Percentiles rank a stretch among this genome's conserved stretches.
These are phyloP conservation scores for Nasonia vitripennis DNA, from an alignment of 1,140 invertebrate genomes.

Conservation along the genomic window DNA sequence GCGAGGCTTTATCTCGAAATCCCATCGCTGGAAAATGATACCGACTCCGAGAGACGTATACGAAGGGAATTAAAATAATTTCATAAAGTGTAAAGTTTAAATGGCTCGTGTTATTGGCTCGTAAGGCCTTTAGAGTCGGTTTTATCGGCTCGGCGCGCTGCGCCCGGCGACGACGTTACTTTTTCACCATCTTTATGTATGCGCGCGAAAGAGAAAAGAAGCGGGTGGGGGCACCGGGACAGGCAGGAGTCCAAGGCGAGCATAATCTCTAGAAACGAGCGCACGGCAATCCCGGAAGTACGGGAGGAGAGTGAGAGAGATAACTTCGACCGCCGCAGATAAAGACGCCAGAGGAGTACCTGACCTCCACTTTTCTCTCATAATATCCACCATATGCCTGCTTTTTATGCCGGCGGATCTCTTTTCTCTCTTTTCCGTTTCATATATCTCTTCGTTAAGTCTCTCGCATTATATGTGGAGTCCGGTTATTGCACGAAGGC, in stretches of 20 bases:
- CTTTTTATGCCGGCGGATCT: neutral
- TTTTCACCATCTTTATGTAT: constrained; percentile 45
- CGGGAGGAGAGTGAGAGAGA: constrained; percentile 41
- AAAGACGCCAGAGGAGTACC: constrained; percentile 55
- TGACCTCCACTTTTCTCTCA: constrained; percentile 44
- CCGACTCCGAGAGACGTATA: constrained; percentile 33
- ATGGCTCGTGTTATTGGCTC: constrained; percentile 51
- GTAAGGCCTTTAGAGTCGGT: constrained; percentile 27
- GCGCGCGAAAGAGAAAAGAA: constrained; percentile 19
- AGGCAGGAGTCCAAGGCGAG: constrained; percentile 45
- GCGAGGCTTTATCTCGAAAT: constrained; percentile 29
- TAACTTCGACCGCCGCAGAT: constrained; percentile 54
- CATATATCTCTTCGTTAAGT: neutral
- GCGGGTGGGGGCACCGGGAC: constrained; percentile 26
- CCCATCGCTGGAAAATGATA: constrained; percentile 42
- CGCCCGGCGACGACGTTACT: constrained; percentile 25
- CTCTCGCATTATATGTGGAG: neutral
- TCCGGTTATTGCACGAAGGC: constrained; percentile 1
- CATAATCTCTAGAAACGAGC: constrained; percentile 51
- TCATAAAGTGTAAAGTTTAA: constrained; percentile 52
- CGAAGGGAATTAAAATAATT: constrained; percentile 50
- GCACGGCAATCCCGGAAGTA: constrained; percentile 53
- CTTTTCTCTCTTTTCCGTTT: neutral
- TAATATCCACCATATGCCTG: constrained; percentile 35
- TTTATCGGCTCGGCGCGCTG: constrained; percentile 38